Base-by-base conservation (phyloP, 2,888 invertebrate genomes). In the Drymonia ruficornis region DNA sequence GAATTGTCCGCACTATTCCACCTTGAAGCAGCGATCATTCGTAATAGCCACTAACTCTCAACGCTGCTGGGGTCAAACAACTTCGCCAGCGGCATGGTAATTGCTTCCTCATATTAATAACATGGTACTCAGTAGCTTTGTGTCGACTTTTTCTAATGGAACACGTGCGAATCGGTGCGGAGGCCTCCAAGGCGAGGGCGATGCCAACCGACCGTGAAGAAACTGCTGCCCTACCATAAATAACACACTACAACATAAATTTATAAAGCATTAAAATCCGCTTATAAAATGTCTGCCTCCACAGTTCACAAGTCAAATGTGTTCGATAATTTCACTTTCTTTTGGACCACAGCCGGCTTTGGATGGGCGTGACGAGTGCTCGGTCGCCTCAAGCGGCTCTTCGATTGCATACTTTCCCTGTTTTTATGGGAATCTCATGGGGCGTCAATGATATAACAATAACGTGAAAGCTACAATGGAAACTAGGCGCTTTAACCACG, bases 351-450 rank as follows among this genome's bases (percentile, higher is more conserved):
- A 65, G 72, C 65, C 60, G 64, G 77, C 80, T 82, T 82, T 78
- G 86, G 83, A 83, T 87, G 87, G 90, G 90, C 89, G 91, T 86
- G 81, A 81, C 87, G 74, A 68, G 65, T 70, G 81, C 78, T 80
- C 76, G 80, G 74, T 80, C 81, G 85, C 86, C 81, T 78, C 77
- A 72, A 81, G 78, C 81, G 77, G 68, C 65, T 67, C 73, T 76
- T 76, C 83, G 80, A 87, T 88, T 84, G 85, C 77, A 85, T 80
- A 89, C 91, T 91, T 91, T 91, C 91, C 90, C 89, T 86, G 89
- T 89, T 90, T 88, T 89, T 89, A 88, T 90, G 87, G 85, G 85
- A 90, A 87, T 83, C 80, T 81, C 76, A 79, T 77, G 81, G 83
- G 81, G 80, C 81, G 72, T 69, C 74, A 78, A 76, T 85, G 75